These are phyloP conservation scores for Oreotrochilus melanogaster DNA, from an alignment of 2,113 vertebrate genomes.

Conservation along the genomic window DNA sequence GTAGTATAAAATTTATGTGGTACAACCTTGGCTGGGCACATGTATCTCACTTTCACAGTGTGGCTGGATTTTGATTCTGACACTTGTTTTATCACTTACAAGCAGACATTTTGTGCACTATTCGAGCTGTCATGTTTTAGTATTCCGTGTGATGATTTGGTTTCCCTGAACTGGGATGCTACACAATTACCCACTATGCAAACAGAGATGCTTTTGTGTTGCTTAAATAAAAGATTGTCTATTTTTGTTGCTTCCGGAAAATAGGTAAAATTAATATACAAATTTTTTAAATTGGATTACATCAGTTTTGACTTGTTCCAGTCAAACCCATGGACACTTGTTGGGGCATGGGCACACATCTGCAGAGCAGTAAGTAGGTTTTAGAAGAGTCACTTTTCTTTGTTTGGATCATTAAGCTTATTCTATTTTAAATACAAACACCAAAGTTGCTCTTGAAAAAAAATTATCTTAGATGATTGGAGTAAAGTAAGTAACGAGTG, in stretches of 20 bases:
- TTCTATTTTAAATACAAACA: neutral
- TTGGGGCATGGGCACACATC: accelerated
- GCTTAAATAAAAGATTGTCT: neutral
- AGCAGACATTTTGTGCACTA: neutral
- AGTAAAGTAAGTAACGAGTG: neutral
- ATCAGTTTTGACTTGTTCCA: neutral
- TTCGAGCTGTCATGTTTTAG: neutral
- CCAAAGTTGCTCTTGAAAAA: neutral
- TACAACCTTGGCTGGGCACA: neutral
- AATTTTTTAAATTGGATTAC: neutral
- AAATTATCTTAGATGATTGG: neutral
- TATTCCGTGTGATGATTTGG: neutral
- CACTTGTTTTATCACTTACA: neutral
- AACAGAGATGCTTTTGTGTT: neutral
- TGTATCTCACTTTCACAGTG: neutral
- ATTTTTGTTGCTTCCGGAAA: neutral
- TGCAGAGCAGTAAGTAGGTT: neutral
- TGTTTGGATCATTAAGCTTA: neutral
- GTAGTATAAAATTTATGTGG: too few relatives aligned
- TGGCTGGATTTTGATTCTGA: neutral
- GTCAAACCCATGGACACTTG: neutral
- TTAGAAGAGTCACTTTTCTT: neutral
- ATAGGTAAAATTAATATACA: neutral
- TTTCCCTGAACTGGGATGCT: neutral
- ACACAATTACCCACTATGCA: neutral